Evolutionary conservation across 2,113 vertebrate genomes (phyloP).

Genomic region (Chaenocephalus aceratus): DNA sequence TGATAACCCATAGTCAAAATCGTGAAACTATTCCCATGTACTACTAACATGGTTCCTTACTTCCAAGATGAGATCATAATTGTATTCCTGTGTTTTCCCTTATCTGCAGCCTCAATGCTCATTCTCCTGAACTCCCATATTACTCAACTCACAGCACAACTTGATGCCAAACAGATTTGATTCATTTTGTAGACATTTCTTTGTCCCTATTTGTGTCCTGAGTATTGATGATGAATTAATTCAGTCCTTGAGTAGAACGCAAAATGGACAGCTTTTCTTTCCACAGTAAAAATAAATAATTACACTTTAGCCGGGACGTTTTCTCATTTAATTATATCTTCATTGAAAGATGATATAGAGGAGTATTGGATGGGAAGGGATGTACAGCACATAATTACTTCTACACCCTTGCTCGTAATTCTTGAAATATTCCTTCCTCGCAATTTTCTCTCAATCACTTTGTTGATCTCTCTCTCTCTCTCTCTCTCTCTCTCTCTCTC

Average conservation of each 20-base stretch:
- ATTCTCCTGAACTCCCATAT: slow-evolving; percentile 10
- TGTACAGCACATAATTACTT: slow-evolving; percentile 9
- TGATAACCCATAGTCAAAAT: slow-evolving; percentile 25
- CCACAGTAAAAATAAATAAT: slow-evolving; percentile 11
- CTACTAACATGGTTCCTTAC: slow-evolving; percentile 39
- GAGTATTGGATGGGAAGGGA: slow-evolving; percentile 14
- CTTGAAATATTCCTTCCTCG: not conserved
- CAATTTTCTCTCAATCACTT: slow-evolving; percentile 7
- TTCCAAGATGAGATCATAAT: not conserved
- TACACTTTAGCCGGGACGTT: slow-evolving; percentile 31
- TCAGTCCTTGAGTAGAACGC: slow-evolving; percentile 8
- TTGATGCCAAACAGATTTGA: slow-evolving; percentile 25
- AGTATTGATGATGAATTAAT: slow-evolving; percentile 49
- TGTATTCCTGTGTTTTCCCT: slow-evolving; percentile 17
- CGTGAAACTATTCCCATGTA: slow-evolving; percentile 16
- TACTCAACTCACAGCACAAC: slow-evolving; percentile 22
- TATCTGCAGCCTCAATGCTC: slow-evolving; percentile 33
- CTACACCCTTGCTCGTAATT: not conserved
- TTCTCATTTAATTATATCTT: slow-evolving; percentile 30
- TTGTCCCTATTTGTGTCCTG: slow-evolving; percentile 38
- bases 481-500: not conserved
- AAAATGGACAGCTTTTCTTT: slow-evolving; percentile 19
- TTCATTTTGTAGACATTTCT: slow-evolving; percentile 49
- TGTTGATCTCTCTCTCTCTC: not conserved
- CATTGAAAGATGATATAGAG: slow-evolving; percentile 48